phyloP scores from a whole-genome alignment of 2,113 vertebrate genomes.

The Pelobates fuscus region DNA sequence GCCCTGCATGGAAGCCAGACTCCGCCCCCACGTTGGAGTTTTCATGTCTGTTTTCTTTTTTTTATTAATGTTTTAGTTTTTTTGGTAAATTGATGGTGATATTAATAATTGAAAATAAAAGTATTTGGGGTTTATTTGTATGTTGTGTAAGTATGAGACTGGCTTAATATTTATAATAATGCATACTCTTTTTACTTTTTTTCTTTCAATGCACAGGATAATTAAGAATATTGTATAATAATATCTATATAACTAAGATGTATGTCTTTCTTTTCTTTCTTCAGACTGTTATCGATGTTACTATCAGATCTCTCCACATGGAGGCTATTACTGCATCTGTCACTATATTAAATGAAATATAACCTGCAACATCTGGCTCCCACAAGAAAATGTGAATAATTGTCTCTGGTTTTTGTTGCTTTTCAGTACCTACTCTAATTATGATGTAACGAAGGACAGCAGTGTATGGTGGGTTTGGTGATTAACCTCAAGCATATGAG shows the following conservation, averaged over 20 bases:
- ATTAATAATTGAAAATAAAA: too few relatives aligned
- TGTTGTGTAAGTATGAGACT: too few relatives aligned
- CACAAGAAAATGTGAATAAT: slow-evolving; percentile 67
- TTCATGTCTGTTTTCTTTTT: too few relatives aligned
- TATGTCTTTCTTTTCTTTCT: slow-evolving; percentile 51
- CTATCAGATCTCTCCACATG: slow-evolving; percentile 67
- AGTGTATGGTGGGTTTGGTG: slow-evolving; percentile 79
- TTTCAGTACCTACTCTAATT: slow-evolving; percentile 78
- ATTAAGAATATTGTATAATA: slow-evolving; percentile 52
- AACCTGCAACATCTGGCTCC: slow-evolving; percentile 79
- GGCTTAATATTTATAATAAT: too few relatives aligned
- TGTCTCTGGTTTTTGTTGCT: slow-evolving; percentile 70
- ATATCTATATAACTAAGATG: slow-evolving; percentile 52
- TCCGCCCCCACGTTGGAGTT: too few relatives aligned
- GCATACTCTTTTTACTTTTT: too few relatives aligned
- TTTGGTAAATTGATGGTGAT: too few relatives aligned
- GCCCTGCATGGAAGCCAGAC: too few relatives aligned
- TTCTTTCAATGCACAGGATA: neutral
- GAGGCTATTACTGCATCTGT: slow-evolving; percentile 76
- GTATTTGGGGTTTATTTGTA: too few relatives aligned
- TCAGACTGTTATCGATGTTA: slow-evolving; percentile 65
- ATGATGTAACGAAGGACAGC: slow-evolving; percentile 87
- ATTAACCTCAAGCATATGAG: slow-evolving; percentile 88
- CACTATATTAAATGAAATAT: slow-evolving; percentile 83
- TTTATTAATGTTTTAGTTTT: too few relatives aligned